Evolutionary conservation across 2,113 vertebrate species (phyloP).

Genomic region (Hypocryptadius cinnamomeus): DNA sequence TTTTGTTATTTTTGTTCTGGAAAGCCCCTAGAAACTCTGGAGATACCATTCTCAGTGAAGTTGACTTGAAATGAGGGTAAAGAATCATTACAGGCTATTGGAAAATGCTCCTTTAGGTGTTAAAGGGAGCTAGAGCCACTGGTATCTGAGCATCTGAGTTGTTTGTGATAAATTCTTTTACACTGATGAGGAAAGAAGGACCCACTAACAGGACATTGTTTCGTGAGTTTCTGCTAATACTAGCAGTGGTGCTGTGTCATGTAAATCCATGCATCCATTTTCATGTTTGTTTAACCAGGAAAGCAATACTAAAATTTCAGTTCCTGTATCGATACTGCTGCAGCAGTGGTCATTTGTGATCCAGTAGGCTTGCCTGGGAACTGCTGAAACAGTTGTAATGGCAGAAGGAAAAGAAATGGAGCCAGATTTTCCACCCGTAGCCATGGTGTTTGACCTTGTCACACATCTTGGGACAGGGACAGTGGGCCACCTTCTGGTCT

Average conservation of each 20-base stretch:
- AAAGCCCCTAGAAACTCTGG: not conserved
- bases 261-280: not conserved
- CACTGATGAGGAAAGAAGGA: not conserved
- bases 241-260: rapidly evolving
- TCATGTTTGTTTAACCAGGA: not conserved
- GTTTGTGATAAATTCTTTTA: not conserved
- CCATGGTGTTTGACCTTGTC: not conserved
- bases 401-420: not conserved
- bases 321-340: not conserved
- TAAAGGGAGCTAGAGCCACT: not conserved
- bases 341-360: not conserved
- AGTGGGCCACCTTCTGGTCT: not conserved
- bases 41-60: rapidly evolving
- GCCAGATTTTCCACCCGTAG: not conserved
- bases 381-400: not conserved
- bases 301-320: not conserved
- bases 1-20: not conserved
- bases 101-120: not conserved
- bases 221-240: not conserved
- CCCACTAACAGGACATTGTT: not conserved
- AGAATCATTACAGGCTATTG: not conserved
- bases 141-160: not conserved
- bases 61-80: not conserved
- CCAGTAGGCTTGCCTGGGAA: not conserved
- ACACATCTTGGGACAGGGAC: not conserved